Conservation (phyloP, 2,113 vertebrate species). For the Dromaius novaehollandiae region DNA sequence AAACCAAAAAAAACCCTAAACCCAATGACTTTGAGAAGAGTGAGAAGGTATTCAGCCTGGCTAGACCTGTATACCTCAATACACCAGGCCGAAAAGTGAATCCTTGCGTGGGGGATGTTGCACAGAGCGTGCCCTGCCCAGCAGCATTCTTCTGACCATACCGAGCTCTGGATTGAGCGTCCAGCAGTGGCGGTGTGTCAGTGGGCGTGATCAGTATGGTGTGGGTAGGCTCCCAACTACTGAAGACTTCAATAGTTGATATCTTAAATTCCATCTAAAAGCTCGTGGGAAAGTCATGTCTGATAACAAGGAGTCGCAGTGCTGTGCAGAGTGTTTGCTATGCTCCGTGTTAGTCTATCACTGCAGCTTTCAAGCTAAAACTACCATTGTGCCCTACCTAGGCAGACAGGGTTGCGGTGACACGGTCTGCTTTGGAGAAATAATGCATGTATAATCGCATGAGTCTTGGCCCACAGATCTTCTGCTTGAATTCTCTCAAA, state of each 20-base stretch:
- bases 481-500: neutral
- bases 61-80: fast-evolving
- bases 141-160: fast-evolving
- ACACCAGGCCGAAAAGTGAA: fast-evolving
- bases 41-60: fast-evolving
- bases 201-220: too few species aligned
- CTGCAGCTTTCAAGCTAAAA: neutral
- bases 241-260: fast-evolving
- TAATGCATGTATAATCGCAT: fast-evolving
- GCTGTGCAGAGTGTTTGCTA: neutral
- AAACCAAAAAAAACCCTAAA: too few species aligned
- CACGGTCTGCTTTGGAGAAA: neutral
- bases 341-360: neutral
- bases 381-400: fast-evolving
- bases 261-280: neutral
- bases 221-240: neutral
- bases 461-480: neutral
- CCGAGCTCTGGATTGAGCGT: neutral
- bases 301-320: fast-evolving
- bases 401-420: neutral
- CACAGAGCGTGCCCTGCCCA: fast-evolving
- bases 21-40: neutral
- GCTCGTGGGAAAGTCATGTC: neutral
- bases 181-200: neutral
- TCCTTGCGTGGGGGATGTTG: neutral